Evolutionary conservation across 2,888 invertebrate genomes (phyloP).

Genomic region (Girardia tigrina): DNA sequence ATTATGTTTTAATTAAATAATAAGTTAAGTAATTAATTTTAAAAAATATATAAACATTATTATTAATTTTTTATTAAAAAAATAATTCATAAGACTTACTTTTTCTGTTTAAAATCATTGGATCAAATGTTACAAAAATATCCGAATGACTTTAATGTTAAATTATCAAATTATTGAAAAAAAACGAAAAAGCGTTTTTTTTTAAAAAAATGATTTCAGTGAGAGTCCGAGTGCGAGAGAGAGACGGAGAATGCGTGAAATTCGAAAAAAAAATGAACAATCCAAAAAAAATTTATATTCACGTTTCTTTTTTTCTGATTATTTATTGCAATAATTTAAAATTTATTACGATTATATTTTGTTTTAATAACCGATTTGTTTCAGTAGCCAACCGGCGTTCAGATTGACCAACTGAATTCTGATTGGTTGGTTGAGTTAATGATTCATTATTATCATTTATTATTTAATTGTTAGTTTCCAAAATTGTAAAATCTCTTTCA

Average conservation of each 20-base stretch:
- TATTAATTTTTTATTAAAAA: too few species aligned
- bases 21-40: too few species aligned
- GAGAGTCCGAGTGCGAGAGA: too few species aligned
- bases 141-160: background rate
- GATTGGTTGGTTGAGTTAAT: slow-evolving; percentile 16
- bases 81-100: too few species aligned
- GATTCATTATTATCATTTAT: slow-evolving; percentile 20
- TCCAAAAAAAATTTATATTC: background rate
- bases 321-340: background rate
- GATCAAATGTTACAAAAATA: background rate
- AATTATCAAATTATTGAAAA: too few species aligned
- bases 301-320: background rate
- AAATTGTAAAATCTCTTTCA: slow-evolving; percentile 15
- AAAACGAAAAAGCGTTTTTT: too few species aligned
- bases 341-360: slow-evolving; percentile 14
- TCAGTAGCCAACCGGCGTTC: slow-evolving; percentile 20
- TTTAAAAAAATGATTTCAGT: too few species aligned
- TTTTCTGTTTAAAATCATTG: slow-evolving; percentile 7
- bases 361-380: background rate
- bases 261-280: too few species aligned
- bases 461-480: slow-evolving; percentile 20
- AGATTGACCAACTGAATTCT: slow-evolving; percentile 13
- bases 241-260: too few species aligned
- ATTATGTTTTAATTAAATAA: too few species aligned
- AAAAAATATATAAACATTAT: too few species aligned